These are phyloP conservation scores for Amblyornis subalaris DNA, from an alignment of 2,113 vertebrate species.

Conservation along the genomic window DNA sequence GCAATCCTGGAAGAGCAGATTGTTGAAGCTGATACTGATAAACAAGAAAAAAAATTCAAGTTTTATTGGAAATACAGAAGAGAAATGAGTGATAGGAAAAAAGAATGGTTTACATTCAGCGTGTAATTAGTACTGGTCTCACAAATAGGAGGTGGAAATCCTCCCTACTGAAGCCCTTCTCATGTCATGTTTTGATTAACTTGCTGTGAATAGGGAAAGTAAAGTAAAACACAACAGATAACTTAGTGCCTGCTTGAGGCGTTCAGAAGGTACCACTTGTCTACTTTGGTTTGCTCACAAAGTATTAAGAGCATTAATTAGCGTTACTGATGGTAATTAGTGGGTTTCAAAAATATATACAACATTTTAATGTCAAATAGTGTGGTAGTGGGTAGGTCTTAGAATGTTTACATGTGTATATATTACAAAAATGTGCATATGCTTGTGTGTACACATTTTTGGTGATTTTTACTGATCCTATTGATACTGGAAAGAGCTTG, in stretches of 20 bases:
- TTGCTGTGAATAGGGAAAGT: not conserved
- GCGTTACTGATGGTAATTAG: not conserved
- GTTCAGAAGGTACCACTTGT: not conserved
- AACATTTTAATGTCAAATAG: not conserved
- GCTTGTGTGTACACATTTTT: not conserved
- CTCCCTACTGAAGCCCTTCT: not conserved
- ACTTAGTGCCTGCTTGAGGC: not conserved
- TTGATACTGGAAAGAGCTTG: not conserved
- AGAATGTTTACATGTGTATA: not conserved
- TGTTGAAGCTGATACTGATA: not conserved
- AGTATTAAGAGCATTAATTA: not conserved
- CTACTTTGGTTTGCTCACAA: not conserved
- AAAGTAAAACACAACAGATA: not conserved
- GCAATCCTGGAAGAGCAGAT: not conserved
- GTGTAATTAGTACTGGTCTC: not conserved
- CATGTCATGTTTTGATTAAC: not conserved
- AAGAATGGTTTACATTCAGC: not conserved
- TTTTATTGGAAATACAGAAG: constrained; percentile 43
- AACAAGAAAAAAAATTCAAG: not conserved
- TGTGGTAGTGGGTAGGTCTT: not conserved
- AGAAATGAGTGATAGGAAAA: not conserved
- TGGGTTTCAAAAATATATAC: not conserved
- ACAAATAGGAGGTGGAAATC: not conserved
- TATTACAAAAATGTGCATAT: not conserved
- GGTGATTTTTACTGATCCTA: not conserved